Evolutionary conservation across 2,113 vertebrate species (phyloP), one percentile per base, ranked within the genome.

Genomic region (Nymphicus hollandicus): DNA sequence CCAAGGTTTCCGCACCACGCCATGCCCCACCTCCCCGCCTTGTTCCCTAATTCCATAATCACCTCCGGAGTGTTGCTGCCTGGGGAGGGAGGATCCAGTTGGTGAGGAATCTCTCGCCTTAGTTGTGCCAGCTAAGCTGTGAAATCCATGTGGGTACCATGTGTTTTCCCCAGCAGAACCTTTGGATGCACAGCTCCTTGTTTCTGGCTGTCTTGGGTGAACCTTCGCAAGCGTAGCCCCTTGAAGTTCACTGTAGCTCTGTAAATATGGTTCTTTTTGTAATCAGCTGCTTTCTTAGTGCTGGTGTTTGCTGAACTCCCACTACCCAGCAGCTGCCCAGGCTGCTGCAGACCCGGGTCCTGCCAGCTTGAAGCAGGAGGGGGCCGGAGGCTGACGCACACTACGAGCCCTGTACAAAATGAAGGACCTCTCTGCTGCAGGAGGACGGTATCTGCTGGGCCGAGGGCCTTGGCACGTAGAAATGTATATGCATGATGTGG

Each of bases 101-200:
- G 22, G 78, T 1, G 1, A 10, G 6, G 68, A 71, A 46, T 76
- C 95, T 87, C 88, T 88, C 1, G 0, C 87, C 81, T 77, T 46
- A 27, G n/a, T 2, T 53, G 74, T 93, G 93, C 89, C 94, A 94
- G 1, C 49, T 11, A 93, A 94, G 95, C 96, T 96, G 95, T 96
- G 96, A 96, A 95, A n/a, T 39, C 89, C 24, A 0, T 39, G 49
- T 69, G 63, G 95, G 94, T 96, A 50, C 93, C 89, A 13, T 11
- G 2, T 68, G 78, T 35, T 56, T 90, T 28, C 64, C 78, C 85
- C 6, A 3, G 89, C 65, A 46, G 94, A 25, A 23, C 33, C 61
- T 27, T 25, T 28, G 89, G 85, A 35, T 5, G 37, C 73, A 19
- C 91, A 65, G 88, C 93, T 84, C 14, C 3, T 66, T 1, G 37